Conservation (phyloP, 1,140 invertebrate species). For the Battus philenor region DNA sequence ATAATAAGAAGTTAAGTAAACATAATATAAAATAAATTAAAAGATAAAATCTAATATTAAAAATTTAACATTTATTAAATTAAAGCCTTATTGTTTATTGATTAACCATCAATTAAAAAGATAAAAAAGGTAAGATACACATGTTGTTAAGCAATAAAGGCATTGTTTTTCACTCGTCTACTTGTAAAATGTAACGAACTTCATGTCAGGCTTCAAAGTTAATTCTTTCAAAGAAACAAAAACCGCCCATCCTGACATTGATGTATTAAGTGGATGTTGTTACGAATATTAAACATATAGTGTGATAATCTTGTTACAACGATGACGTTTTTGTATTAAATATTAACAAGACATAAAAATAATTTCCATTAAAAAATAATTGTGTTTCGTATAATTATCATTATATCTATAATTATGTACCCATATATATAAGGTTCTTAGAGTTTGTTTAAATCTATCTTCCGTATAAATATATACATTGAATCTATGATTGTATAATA, state of each 20-base stretch:
- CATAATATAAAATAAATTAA: no score
- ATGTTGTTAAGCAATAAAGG: not conserved
- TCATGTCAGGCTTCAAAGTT: conserved; percentile 4
- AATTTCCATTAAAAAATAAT: no score
- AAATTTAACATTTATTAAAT: not conserved
- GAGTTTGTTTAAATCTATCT: no score
- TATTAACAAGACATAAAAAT: no score
- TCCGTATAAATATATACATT: no score
- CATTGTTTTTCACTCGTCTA: not conserved
- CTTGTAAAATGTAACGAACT: conserved; percentile 10
- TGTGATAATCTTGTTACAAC: conserved; percentile 13
- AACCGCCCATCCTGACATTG: conserved; percentile 9
- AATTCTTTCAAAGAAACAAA: conserved; percentile 15
- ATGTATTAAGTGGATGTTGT: conserved; percentile 6
- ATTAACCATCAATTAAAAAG: not conserved
- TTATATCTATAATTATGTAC: no score
- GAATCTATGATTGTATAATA: no score
- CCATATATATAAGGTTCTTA: no score
- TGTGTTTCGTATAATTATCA: no score
- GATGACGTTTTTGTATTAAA: not conserved
- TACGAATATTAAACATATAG: conserved; percentile 13
- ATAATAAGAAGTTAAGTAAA: no score
- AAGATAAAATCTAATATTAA: not conserved
- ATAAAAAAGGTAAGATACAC: not conserved
- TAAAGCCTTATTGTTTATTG: no score